phyloP scores from a whole-genome alignment of 2,797 vertebrate species.

The Molossus alvarezi region DNA sequence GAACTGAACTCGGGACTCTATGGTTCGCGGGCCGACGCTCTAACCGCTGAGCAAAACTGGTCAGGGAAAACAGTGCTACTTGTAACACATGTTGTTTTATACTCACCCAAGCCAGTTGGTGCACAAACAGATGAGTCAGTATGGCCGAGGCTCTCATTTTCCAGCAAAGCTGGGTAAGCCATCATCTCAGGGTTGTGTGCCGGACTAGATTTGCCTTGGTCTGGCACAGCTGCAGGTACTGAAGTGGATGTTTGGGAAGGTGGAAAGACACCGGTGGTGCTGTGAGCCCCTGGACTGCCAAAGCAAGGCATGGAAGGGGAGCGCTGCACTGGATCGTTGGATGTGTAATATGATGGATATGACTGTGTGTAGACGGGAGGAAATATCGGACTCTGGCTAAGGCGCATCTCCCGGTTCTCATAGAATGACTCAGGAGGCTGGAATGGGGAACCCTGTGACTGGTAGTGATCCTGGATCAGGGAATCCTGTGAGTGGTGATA shows the following conservation, averaged over 20 bases:
- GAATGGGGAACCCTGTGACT: neutral
- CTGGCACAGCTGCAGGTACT: neutral
- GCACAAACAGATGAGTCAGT: constrained; percentile 74
- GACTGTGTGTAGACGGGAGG: constrained; percentile 80
- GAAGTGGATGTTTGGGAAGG: neutral
- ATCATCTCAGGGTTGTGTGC: neutral
- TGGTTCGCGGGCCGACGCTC: too few relatives aligned
- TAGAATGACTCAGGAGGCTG: rapidly evolving
- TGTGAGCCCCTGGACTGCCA: constrained; percentile 40
- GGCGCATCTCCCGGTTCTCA: constrained; percentile 44
- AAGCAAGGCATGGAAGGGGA: constrained; percentile 61
- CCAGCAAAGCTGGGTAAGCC: neutral
- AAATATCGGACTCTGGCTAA: constrained; percentile 82
- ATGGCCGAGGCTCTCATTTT: neutral
- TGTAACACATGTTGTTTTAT: neutral
- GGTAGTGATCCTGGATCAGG: neutral
- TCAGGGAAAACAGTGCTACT: neutral
- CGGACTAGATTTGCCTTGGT: constrained; percentile 17
- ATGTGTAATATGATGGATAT: neutral
- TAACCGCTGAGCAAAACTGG: too few relatives aligned
- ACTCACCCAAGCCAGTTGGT: constrained; percentile 83
- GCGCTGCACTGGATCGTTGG: constrained; percentile 14
- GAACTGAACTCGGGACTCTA: too few relatives aligned
- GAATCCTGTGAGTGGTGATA: neutral
- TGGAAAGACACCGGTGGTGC: neutral